These are phyloP conservation scores for Armadillidium nasatum DNA, from an alignment of 1,140 invertebrate species.

Conservation along the genomic window DNA sequence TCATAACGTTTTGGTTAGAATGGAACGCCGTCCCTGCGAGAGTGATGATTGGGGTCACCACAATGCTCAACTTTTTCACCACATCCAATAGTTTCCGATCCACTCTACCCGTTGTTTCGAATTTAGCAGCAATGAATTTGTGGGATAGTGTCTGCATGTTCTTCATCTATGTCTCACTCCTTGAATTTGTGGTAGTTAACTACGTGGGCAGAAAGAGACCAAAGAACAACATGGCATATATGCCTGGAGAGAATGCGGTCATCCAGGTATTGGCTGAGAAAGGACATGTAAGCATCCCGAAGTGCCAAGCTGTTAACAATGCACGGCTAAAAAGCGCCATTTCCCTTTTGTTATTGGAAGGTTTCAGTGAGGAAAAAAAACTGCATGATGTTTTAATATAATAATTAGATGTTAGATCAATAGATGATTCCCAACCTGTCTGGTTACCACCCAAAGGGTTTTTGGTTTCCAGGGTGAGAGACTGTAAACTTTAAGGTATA, in stretches of 20 bases:
- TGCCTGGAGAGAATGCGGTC: constrained; percentile 81
- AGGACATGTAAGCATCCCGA: constrained; percentile 33
- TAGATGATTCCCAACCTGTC: too few species aligned
- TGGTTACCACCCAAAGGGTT: too few species aligned
- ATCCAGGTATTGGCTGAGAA: constrained; percentile 65
- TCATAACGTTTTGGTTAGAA: constrained; percentile 92
- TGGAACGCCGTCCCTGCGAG: constrained; percentile 92
- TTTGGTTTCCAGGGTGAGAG: too few species aligned
- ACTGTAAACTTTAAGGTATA: too few species aligned
- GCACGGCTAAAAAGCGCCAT: background rate
- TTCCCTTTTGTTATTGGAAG: too few species aligned
- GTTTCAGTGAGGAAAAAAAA: too few species aligned
- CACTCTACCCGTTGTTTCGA: constrained; percentile 85
- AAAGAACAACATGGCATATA: constrained; percentile 78
- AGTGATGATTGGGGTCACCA: constrained; percentile 74
- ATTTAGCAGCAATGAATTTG: constrained; percentile 90
- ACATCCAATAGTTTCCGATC: constrained; percentile 58
- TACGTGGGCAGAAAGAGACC: constrained; percentile 68
- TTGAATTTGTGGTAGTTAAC: constrained; percentile 91
- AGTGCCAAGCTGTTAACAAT: background rate
- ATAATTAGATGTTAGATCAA: too few species aligned
- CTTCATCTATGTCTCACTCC: constrained; percentile 87
- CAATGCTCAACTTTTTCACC: constrained; percentile 97
- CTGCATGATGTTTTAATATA: too few species aligned
- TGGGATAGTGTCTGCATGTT: constrained; percentile 96